Conservation (phyloP, 2,888 invertebrate genomes). For the Sarcophaga rosellei region DNA sequence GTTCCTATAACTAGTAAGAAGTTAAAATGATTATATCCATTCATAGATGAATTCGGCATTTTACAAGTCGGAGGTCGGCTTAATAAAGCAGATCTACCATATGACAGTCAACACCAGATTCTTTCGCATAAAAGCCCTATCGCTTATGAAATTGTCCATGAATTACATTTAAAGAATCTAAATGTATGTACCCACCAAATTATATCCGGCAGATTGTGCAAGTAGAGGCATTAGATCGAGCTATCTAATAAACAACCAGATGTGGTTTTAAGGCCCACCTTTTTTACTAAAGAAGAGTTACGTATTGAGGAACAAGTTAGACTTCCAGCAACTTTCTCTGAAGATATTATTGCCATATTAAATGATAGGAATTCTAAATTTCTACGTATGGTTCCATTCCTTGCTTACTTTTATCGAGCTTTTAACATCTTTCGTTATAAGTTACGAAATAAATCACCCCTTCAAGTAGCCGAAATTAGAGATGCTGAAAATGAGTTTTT, state of each 20-base stretch:
- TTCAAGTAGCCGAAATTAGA: not conserved
- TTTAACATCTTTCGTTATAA: not conserved
- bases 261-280: slow-evolving; percentile 37
- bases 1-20: slow-evolving; percentile 2
- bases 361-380: slow-evolving; percentile 1
- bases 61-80: slow-evolving; percentile 17
- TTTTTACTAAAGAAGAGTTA: slow-evolving; percentile 37
- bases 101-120: slow-evolving; percentile 20
- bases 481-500: not conserved
- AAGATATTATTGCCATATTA: not conserved
- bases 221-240: slow-evolving; percentile 38
- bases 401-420: slow-evolving; percentile 2
- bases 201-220: slow-evolving; percentile 44
- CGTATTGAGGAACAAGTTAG: not conserved
- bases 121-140: not conserved
- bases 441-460: not conserved
- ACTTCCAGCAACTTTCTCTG: not conserved
- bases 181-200: slow-evolving; percentile 49
- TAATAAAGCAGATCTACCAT: not conserved
- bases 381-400: not conserved
- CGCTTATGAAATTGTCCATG: not conserved
- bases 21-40: slow-evolving; percentile 3
- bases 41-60: slow-evolving; percentile 1
- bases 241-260: not conserved
- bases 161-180: not conserved